Evolutionary conservation across 2,888 invertebrate genomes (phyloP), one percentile per base, ranked within the genome.

Genomic region (Stenodema calcarata): DNA sequence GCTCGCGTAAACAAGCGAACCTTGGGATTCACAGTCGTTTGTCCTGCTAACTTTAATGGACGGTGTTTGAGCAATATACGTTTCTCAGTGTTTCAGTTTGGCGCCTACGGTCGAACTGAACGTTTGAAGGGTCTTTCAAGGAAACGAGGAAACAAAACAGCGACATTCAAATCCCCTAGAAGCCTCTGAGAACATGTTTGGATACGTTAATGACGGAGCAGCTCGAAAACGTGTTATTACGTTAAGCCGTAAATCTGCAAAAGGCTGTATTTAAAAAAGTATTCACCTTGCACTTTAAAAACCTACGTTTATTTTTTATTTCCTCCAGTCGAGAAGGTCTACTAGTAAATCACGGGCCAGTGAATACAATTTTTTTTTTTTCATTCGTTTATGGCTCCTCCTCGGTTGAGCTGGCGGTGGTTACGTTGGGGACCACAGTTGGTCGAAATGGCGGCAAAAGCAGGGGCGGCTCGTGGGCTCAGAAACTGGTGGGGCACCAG

Each of bases 201-300:
- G 23, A 78, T 69, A 82, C 82, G 82, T 82, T 82, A 82, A 82
- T 82, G 82, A 82, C 70, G 62, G 54, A 35, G 69, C 35, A 41
- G 82, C 62, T 41, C 41, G 82, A 82, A 62, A 44, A 69, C 82
- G 82, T 82, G 42, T 82, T 62, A 82, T 82, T 82, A 78, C 41
- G 54, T 42, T 27, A 18, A 62, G 69, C 70, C 23, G 82, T 82
- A 62, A 82, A 82, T 62, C 82, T 35, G 27, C 69, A 82, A 82
- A 82, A 69, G 82, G 35, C 69, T 62, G 82, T 82, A 62, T 54
- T 82, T 82, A 69, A 82, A 62, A 41, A 69, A 42, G 69, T 62
- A 78, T 82, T 82, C 35, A 69, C 82, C 82, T 82, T 41, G 70
- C 82, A 69, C 47, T 78, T 78, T 78, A n/a, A 30, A 73, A 73